Conservation (phyloP, 2,797 vertebrate species). For the Limosa lapponica region DNA sequence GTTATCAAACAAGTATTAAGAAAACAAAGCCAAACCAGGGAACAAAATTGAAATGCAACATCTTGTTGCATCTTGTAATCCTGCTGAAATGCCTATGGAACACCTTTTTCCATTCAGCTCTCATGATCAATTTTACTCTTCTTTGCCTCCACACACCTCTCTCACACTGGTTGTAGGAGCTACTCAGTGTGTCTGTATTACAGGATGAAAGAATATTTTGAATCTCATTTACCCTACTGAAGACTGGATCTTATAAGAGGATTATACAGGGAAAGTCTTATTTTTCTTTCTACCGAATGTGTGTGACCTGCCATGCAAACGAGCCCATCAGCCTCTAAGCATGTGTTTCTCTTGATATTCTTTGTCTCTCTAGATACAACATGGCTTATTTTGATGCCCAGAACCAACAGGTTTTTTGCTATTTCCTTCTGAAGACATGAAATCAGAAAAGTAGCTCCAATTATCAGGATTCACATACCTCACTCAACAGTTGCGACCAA, state of each 20-base stretch:
- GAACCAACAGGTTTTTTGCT: background rate
- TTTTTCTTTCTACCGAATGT: background rate
- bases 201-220: background rate
- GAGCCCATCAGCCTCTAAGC: background rate
- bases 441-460: background rate
- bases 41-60: background rate
- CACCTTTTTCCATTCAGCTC: background rate
- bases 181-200: background rate
- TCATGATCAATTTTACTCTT: background rate
- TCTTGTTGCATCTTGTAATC: background rate
- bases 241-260: background rate
- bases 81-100: background rate
- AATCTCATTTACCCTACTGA: background rate
- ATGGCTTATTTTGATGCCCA: background rate
- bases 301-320: background rate
- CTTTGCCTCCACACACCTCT: background rate
- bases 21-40: background rate
- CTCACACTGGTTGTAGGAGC: background rate
- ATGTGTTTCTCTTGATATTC: background rate
- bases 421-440: background rate
- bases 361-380: background rate
- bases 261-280: background rate
- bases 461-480: background rate
- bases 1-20: slow-evolving; percentile 68
- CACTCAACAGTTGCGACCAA: background rate